Conservation (phyloP, 2,888 invertebrate genomes). For the Schrankia costaestrigalis region DNA sequence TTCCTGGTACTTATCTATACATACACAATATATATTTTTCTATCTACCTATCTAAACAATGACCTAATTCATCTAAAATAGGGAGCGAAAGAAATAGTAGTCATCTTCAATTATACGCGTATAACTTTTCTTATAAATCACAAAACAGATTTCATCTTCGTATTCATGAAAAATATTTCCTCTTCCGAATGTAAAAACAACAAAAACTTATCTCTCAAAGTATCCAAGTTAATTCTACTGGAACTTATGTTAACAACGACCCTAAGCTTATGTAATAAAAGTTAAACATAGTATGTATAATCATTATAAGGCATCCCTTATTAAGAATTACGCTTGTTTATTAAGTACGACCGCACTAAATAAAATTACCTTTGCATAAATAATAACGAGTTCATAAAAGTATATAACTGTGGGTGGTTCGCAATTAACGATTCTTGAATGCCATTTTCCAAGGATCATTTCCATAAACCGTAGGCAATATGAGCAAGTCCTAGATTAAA, state of each 20-base stretch:
- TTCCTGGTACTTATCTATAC: constrained; percentile 7
- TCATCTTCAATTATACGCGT: constrained; percentile 2
- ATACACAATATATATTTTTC: constrained; percentile 16
- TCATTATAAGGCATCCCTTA: no score
- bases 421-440: constrained; percentile 55
- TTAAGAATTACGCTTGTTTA: no score
- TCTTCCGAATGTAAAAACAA: constrained; percentile 16
- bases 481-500: constrained; percentile 52
- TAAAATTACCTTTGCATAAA: constrained; percentile 17
- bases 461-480: constrained; percentile 59
- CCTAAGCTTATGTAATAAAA: constrained; percentile 16
- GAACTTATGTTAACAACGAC: constrained; percentile 21
- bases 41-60: constrained; percentile 11
- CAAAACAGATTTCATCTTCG: constrained; percentile 4
- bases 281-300: no score
- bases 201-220: constrained; percentile 17
- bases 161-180: constrained; percentile 6
- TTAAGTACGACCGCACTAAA: constrained; percentile 10
- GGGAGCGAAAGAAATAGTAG: constrained; percentile 5
- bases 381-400: constrained; percentile 22
- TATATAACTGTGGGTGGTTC: constrained; percentile 51
- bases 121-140: constrained; percentile 4
- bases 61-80: constrained; percentile 7
- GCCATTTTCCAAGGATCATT: constrained; percentile 49
- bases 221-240: constrained; percentile 16